phyloP scores from a whole-genome alignment of 2,113 vertebrate genomes.

The Uropsilus gracilis region DNA sequence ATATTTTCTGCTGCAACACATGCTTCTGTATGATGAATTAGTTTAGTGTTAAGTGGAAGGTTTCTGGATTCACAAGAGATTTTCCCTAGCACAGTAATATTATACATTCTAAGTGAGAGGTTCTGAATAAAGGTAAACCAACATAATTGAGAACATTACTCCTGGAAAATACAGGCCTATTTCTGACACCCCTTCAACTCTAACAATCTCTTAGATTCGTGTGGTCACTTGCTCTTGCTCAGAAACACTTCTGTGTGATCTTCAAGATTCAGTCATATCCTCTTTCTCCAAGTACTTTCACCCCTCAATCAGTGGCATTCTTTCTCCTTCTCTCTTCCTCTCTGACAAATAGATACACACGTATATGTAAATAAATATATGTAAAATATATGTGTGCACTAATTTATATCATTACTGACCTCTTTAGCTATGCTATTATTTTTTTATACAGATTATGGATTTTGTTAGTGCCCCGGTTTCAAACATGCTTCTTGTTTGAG shows the following conservation, averaged over 20 bases:
- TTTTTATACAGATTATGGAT: not conserved
- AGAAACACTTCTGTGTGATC: not conserved
- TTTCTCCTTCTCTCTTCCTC: not conserved
- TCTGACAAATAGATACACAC: too few relatives aligned
- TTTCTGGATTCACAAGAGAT: not conserved
- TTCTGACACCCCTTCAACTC: not conserved
- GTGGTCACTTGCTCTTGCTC: not conserved
- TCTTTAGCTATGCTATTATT: not conserved
- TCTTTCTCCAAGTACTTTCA: not conserved
- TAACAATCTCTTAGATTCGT: not conserved
- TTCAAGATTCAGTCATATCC: not conserved
- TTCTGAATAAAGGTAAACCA: not conserved
- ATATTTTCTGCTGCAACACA: not conserved
- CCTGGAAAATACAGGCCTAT: not conserved
- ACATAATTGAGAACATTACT: not conserved
- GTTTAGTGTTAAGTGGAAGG: not conserved
- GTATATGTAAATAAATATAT: too few relatives aligned
- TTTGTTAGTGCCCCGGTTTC: not conserved
- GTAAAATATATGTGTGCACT: not conserved
- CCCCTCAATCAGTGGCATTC: not conserved
- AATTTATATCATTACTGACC: not conserved
- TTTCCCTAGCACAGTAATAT: not conserved
- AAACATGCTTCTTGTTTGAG: not conserved
- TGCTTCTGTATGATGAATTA: not conserved
- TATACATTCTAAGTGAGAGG: not conserved